Evolutionary conservation across 2,888 invertebrate species (phyloP).

Genomic region (Tricholauxania praeusta): DNA sequence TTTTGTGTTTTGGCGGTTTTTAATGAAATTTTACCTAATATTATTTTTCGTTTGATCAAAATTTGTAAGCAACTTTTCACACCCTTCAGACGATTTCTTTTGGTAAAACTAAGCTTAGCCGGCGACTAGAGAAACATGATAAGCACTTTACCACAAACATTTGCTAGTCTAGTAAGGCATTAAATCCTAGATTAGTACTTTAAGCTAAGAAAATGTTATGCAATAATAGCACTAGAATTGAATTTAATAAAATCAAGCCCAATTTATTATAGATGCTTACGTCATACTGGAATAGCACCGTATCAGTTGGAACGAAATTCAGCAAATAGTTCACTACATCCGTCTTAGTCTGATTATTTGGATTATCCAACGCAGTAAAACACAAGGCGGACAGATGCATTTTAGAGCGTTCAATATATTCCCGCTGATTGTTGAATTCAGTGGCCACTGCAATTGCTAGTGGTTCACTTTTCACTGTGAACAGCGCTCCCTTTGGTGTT

Average conservation of each 20-base stretch:
- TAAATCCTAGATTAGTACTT: not conserved
- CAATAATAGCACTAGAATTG: not conserved
- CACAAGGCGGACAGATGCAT: constrained; percentile 96
- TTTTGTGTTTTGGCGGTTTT: too few relatives aligned
- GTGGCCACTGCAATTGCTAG: constrained; percentile 92
- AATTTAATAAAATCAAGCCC: not conserved
- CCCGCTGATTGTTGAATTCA: constrained; percentile 93
- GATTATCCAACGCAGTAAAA: constrained; percentile 94
- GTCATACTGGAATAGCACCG: constrained; percentile 81
- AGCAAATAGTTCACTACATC: constrained; percentile 83
- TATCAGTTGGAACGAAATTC: constrained; percentile 86
- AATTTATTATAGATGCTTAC: constrained; percentile 68
- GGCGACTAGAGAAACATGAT: too few relatives aligned
- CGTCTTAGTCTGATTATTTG: constrained; percentile 80
- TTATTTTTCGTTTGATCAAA: too few relatives aligned
- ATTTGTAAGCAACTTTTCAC: too few relatives aligned
- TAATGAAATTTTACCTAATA: too few relatives aligned
- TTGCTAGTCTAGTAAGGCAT: not conserved
- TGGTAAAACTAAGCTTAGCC: too few relatives aligned
- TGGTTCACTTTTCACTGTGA: constrained; percentile 85
- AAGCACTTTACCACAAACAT: too few relatives aligned
- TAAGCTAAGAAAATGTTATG: not conserved
- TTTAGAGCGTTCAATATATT: constrained; percentile 78
- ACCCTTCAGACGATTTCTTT: not conserved
- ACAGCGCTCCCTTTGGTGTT: constrained; percentile 85